phyloP scores from a whole-genome alignment of 1,140 invertebrate species.

The Bradynema listronoti region DNA sequence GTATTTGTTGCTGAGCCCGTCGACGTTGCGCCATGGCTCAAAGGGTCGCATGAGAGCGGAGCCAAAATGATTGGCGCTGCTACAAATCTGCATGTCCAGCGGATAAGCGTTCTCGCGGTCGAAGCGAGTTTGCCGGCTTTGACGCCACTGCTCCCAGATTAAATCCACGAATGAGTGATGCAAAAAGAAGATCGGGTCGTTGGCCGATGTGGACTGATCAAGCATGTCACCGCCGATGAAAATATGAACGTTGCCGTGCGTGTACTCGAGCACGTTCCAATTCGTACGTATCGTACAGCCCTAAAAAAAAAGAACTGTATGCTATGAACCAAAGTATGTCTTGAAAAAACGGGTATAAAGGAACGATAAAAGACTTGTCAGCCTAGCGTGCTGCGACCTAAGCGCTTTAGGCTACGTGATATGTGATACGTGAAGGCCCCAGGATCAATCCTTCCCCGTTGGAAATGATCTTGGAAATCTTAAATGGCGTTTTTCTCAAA shows the following conservation, averaged over 20 bases:
- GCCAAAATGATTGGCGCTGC: constrained; percentile 39
- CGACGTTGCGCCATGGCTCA: constrained; percentile 50
- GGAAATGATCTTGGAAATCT: too few species aligned
- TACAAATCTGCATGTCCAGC: constrained; percentile 35
- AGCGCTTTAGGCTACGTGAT: too few species aligned
- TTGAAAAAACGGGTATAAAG: not conserved
- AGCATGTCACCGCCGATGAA: constrained; percentile 51
- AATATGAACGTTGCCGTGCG: constrained; percentile 52
- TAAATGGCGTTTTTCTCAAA: too few species aligned
- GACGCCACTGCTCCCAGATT: constrained; percentile 37
- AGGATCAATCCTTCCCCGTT: too few species aligned
- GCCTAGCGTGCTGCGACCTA: too few species aligned
- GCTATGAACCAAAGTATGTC: not conserved
- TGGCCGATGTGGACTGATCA: constrained; percentile 41
- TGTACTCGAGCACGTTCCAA: constrained; percentile 47
- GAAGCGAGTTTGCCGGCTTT: constrained; percentile 17
- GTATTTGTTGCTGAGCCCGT: constrained; percentile 50
- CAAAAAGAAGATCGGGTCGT: constrained; percentile 42
- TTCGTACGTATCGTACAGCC: constrained; percentile 27
- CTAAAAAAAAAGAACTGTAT: constrained; percentile 9
- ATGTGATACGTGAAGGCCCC: too few species aligned
- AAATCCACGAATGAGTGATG: constrained; percentile 58
- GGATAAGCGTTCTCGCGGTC: constrained; percentile 42
- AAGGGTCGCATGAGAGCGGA: constrained; percentile 43
- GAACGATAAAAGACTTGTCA: too few species aligned